Conservation (phyloP, 2,888 invertebrate species). For the Microctonus aethiopoides region DNA sequence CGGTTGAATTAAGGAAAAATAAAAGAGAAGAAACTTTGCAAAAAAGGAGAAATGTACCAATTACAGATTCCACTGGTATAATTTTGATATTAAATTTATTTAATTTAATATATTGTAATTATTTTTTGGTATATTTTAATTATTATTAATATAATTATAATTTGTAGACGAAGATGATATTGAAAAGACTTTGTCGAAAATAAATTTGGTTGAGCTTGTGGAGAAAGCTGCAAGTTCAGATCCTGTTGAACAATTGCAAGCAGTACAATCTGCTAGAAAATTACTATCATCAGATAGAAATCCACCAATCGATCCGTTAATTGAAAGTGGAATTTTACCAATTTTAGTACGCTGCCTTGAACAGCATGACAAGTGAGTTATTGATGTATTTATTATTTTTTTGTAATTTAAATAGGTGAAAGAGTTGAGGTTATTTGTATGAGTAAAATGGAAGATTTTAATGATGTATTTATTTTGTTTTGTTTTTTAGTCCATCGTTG, state of each 20-base stretch:
- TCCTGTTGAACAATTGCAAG: constrained; percentile 84
- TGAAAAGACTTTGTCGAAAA: constrained; percentile 76
- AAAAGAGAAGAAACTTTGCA: constrained; percentile 97
- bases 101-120: background rate
- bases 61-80: constrained; percentile 80
- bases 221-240: constrained; percentile 85
- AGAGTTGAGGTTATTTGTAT: background rate
- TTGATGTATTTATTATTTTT: background rate
- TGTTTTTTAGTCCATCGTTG: constrained; percentile 79
- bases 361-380: constrained; percentile 77
- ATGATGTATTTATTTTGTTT: no score
- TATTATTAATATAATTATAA: constrained; percentile 16
- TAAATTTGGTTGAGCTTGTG: constrained; percentile 85
- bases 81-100: no score
- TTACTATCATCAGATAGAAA: constrained; percentile 96
- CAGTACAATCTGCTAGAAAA: constrained; percentile 95
- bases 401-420: no score
- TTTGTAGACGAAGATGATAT: constrained; percentile 80
- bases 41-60: constrained; percentile 95
- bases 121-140: background rate
- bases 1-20: constrained; percentile 96
- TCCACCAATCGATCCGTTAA: constrained; percentile 97
- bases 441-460: constrained; percentile 7
- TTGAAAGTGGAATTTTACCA: constrained; percentile 93
- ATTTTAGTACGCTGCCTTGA: constrained; percentile 91